phyloP scores from a whole-genome alignment of 2,113 vertebrate species.

The cat (Felis catus) region F.catus_Fca126_mat1.0 CM031414.1:64440001-64440500 shows the following conservation, averaged over 20 bases:
- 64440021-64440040: not conserved
- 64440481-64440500: not conserved
- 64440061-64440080: not conserved
- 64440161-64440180: not conserved
- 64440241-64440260: not conserved
- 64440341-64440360: slow-evolving; percentile 25
- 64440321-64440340: not conserved
- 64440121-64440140: not conserved
- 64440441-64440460: slow-evolving; percentile 17
- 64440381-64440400: slow-evolving; percentile 7
- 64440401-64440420: not conserved
- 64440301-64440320: not conserved
- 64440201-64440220: not conserved
- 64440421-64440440: slow-evolving; percentile 11
- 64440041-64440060: not conserved
- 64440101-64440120: not conserved
- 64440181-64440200: not conserved
- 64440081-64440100: not conserved
- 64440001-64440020: not conserved
- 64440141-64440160: not conserved
- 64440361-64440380: not conserved
- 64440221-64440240: slow-evolving; percentile 19
- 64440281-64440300: slow-evolving; percentile 55
- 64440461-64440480: slow-evolving; percentile 11
- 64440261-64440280: not conserved